Conservation (phyloP, 2,797 vertebrate species). For the Hoplostethus atlanticus region DNA sequence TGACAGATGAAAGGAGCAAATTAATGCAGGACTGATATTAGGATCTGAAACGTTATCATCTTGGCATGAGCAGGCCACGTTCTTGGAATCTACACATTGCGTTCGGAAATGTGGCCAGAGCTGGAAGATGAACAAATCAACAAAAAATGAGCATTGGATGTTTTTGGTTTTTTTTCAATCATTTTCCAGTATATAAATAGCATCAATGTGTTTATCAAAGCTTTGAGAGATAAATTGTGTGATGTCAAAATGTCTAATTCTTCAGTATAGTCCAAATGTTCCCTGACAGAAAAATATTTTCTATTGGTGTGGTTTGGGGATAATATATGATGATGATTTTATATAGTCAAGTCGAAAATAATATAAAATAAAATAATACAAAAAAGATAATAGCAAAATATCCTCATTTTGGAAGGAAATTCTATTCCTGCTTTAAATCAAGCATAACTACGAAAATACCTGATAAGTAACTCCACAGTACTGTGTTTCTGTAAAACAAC, state of each 20-base stretch:
- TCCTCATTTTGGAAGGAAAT: too few species aligned
- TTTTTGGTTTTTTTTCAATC: constrained; percentile 21
- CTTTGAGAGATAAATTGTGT: constrained; percentile 36
- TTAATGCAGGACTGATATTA: constrained; percentile 72
- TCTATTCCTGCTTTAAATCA: too few species aligned
- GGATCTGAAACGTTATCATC: constrained; percentile 68
- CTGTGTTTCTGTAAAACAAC: neutral
- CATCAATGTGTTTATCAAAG: constrained; percentile 56
- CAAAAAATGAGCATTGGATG: constrained; percentile 30
- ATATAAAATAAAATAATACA: too few species aligned
- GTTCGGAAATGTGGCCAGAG: constrained; percentile 39
- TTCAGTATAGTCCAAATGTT: constrained; percentile 28
- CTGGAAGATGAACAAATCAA: constrained; percentile 54
- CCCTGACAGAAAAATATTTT: constrained; percentile 16
- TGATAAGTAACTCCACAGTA: neutral
- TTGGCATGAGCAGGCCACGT: constrained; percentile 46
- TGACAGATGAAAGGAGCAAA: constrained; percentile 77
- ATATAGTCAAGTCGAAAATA: constrained; percentile 10
- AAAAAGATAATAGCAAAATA: too few species aligned
- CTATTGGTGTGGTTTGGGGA: constrained; percentile 3
- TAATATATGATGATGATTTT: constrained; percentile 5
- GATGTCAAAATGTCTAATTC: constrained; percentile 34
- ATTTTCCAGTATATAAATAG: constrained; percentile 48
- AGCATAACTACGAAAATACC: too few species aligned
- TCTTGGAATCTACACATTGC: constrained; percentile 67